phyloP scores from a whole-genome alignment of 1,140 invertebrate genomes.

The Hermetia illucens region DNA sequence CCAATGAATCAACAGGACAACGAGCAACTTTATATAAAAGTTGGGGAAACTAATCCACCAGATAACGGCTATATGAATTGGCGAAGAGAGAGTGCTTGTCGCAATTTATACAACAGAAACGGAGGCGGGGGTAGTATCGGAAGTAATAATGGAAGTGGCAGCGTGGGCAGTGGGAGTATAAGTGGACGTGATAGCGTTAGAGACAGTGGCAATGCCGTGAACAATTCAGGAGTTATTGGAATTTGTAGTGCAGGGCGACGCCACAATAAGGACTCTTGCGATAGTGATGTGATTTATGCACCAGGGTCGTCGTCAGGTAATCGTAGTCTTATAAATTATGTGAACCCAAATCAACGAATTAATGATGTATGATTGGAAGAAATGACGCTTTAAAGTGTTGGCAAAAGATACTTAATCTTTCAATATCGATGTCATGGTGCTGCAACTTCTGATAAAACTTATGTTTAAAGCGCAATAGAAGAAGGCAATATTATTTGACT shows the following conservation, averaged over 20 bases:
- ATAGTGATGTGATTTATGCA: constrained; percentile 23
- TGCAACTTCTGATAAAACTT: too few species aligned
- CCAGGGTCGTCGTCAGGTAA: constrained; percentile 24
- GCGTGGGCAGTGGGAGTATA: not conserved
- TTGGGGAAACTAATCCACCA: constrained; percentile 10
- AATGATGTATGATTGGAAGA: too few species aligned
- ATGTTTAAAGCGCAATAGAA: too few species aligned
- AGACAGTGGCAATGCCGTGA: constrained; percentile 8
- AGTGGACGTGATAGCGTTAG: constrained; percentile 3
- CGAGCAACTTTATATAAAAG: constrained; percentile 9
- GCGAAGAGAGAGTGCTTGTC: constrained; percentile 13
- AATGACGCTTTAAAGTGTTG: too few species aligned
- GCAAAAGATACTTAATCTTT: too few species aligned
- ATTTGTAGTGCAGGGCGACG: not conserved
- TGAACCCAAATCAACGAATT: too few species aligned
- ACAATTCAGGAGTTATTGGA: constrained; percentile 14
- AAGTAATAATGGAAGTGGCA: constrained; percentile 2
- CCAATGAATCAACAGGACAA: constrained; percentile 1
- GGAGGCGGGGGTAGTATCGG: too few species aligned
- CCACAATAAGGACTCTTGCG: not conserved
- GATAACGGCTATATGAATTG: constrained; percentile 10
- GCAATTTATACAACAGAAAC: too few species aligned
- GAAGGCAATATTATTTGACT: too few species aligned
- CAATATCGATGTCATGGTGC: too few species aligned
- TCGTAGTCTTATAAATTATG: constrained; percentile 14